phyloP scores from a whole-genome alignment of 1,140 invertebrate genomes.

The Drosophila obscura region DNA sequence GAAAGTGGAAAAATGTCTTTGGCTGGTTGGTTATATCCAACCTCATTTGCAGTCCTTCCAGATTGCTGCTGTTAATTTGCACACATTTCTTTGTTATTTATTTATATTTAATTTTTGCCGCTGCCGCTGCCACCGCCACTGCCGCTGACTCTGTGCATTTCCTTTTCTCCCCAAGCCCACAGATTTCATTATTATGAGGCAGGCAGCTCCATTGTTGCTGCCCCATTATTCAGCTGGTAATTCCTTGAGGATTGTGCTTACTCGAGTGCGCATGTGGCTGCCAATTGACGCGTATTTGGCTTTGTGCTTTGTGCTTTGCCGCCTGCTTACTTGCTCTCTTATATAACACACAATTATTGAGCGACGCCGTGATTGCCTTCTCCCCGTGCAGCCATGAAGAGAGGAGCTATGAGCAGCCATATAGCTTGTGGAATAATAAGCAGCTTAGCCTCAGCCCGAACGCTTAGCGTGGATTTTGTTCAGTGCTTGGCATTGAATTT shows the following conservation, averaged over 20 bases:
- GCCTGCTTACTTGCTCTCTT: conserved; percentile 16
- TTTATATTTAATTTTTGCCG: conserved; percentile 68
- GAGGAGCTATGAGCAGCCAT: neutral
- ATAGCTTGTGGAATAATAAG: conserved; percentile 68
- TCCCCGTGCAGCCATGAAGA: conserved; percentile 54
- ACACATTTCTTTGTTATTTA: conserved; percentile 60
- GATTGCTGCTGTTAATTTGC: conserved; percentile 64
- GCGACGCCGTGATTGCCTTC: conserved; percentile 69
- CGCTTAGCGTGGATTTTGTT: conserved; percentile 32
- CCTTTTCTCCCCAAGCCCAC: conserved; percentile 10
- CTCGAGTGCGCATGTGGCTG: conserved; percentile 80
- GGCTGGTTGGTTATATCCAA: neutral
- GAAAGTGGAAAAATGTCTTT: conserved; percentile 43
- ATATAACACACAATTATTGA: conserved; percentile 76
- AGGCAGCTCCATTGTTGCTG: conserved; percentile 43
- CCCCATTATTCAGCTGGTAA: conserved; percentile 74
- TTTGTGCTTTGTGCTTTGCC: conserved; percentile 64
- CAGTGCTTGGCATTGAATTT: conserved; percentile 53
- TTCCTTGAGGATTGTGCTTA: conserved; percentile 79
- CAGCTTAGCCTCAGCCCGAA: conserved; percentile 54
- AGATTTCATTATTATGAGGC: conserved; percentile 70
- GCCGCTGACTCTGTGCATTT: conserved; percentile 15
- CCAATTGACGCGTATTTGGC: conserved; percentile 81
- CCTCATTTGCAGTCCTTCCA: conserved; percentile 36
- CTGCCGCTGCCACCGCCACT: conserved; percentile 1